A percentile compares a stretch with the other conserved stretches of the same genome.
Conservation (phyloP, 2,113 vertebrate genomes). For the Crotophaga sulcirostris region DNA sequence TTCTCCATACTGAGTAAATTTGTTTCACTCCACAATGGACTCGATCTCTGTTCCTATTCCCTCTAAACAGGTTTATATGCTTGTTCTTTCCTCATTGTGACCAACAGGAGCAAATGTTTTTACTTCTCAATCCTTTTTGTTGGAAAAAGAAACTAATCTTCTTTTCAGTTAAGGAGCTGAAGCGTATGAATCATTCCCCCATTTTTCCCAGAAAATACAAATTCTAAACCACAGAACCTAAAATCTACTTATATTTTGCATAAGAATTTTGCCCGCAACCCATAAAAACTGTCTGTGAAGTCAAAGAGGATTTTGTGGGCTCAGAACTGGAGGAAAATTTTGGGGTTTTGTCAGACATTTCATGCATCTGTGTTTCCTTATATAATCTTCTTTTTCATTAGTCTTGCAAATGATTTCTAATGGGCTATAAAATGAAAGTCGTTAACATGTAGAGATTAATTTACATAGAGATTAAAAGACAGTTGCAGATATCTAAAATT, state of each 20-base stretch:
- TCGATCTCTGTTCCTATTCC: not conserved
- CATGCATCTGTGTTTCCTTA: not conserved
- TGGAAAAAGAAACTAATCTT: not conserved
- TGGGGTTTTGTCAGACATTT: accelerated
- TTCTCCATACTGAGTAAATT: not conserved
- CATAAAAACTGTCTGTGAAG: not conserved
- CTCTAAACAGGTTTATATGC: not conserved
- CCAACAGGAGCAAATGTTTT: not conserved
- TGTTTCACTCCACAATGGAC: not conserved
- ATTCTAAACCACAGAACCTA: not conserved
- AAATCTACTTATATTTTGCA: slow-evolving; percentile 5
- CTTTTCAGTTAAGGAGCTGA: slow-evolving; percentile 2
- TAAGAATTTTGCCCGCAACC: not conserved
- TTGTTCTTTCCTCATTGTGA: not conserved
- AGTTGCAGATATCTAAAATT: not conserved
- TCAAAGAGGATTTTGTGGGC: slow-evolving; percentile 9
- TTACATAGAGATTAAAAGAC: not conserved
- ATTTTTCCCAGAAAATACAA: not conserved
- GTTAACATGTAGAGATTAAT: not conserved
- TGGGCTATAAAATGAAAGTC: not conserved
- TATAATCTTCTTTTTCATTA: not conserved
- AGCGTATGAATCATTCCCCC: not conserved
- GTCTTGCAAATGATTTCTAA: not conserved
- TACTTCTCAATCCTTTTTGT: not conserved
- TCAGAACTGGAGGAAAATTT: not conserved